Base-by-base conservation (phyloP, 1,140 invertebrate genomes). In the Cherax quadricarinatus region DNA sequence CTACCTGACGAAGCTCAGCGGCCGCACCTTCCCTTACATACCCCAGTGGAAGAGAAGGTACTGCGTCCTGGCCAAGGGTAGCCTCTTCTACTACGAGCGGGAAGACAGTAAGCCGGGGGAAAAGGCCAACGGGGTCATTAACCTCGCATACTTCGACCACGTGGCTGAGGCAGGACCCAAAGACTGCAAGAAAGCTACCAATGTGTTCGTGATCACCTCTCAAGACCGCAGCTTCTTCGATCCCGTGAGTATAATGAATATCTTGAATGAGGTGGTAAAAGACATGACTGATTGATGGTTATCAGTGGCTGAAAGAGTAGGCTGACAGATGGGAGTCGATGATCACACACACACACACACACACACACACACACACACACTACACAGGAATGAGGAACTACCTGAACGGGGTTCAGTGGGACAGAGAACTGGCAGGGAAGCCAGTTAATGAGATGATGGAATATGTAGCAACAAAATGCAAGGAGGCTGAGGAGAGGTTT, bases 201-300 rank as follows among this genome's bases (percentile, higher is more conserved):
- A 95, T 88, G 94, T 95, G 18, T 94, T 95, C 83, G 92, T 94
- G 82, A 94, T 95, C 53, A 93, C 94, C 3, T 94, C 94, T 30
- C 94, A 94, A 4, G 95, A 94, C 84, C 94, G 94, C 82, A 94
- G 94, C 79, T 95, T 95, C 91, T 95, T 95, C 66, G 94, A 95
- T 62, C 93, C 94, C 82, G 94, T 94, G 90, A 94, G 83, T 91
- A 24, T 24, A 51, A 18, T 2, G 30, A 41, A 60, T 9, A 60
- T 60, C 9, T 3, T 9, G 57, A 16, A 60, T 12, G 57, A 16
- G 9, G 57, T 9, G 9, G 16, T 16, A 60, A 9, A 60, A 3
- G 57, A 12, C 57, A 60, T 12, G 57, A 60, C 57, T 60, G 9
- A 16, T 16, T 9, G 57, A 48, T 81, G 12, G 79, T 9, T n/a